Evolutionary conservation across 2,888 invertebrate genomes (phyloP), one percentile per base, ranked within the genome.

Genomic region (Mesopsocus fuscifrons): DNA sequence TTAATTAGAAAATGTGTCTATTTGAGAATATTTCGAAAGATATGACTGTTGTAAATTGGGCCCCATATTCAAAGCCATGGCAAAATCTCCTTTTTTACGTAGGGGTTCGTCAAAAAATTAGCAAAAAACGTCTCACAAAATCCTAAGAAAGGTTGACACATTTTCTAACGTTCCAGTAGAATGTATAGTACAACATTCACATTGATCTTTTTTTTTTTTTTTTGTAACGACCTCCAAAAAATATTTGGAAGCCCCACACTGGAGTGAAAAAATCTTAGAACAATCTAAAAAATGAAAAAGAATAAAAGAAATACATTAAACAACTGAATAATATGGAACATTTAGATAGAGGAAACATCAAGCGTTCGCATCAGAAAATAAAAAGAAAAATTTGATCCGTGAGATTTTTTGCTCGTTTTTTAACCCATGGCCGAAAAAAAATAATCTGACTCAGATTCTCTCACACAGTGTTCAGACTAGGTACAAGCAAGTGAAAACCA

Each of bases 1-100:
- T 26, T 9, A 26, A 38, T 72, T 73, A 74, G 73, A 74, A 74
- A 74, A 74, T 74, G 73, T 74, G 73, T 74, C 73, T 69, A 34
- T 35, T 43, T 13, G 16, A 43, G 26, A 26, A 18, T 40, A n/a
- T 32, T 33, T 44, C 13, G 31, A 44, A 21, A 18, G 32, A 32
- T 42, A 17, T 20, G 38, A 38, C 38, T 38, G 38, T 38, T 38
- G 38, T 38, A 33, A 17, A 18, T 38, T 17, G 38, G 21, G 38
- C 16, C 38, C 45, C 47, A 49, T 57, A 58, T 57, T 56, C 58
- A 58, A 58, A 59, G 57, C 57, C 58, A 42, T 31, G 31, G 31
- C 38, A 42, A n/a, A 9, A 6, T 6, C 11, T 6, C 11, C 11
- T 26, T 26, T 26, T 9, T 9, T 26, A 11, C 8, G 26, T 26